phyloP scores from a whole-genome alignment of 2,888 invertebrate species.

The Drosophila greeni region DNA sequence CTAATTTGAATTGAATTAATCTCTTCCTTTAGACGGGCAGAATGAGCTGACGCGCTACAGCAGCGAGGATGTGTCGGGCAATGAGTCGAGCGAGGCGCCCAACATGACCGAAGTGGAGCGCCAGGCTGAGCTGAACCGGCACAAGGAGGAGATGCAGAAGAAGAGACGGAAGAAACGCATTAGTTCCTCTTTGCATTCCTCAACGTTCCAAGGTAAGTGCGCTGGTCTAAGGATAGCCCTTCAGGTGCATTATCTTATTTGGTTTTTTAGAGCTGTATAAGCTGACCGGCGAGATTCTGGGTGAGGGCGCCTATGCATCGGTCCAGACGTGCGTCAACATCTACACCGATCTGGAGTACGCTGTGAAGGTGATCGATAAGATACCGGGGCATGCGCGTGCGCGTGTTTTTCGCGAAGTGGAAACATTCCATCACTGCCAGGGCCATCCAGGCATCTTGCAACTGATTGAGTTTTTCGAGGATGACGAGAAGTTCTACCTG shows the following conservation, averaged over 20 bases:
- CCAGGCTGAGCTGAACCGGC: slow-evolving; percentile 83
- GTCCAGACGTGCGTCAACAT: slow-evolving; percentile 96
- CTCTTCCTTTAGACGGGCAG: too few species aligned
- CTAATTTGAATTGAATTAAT: too few species aligned
- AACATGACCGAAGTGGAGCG: slow-evolving; percentile 79
- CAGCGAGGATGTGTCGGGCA: slow-evolving; percentile 79
- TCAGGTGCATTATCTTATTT: too few species aligned
- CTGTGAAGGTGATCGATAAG: slow-evolving; percentile 98
- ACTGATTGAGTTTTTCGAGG: slow-evolving; percentile 97
- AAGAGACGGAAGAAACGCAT: slow-evolving; percentile 93
- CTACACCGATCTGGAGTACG: slow-evolving; percentile 95
- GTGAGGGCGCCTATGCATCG: slow-evolving; percentile 97
- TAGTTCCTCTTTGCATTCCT: slow-evolving; percentile 91
- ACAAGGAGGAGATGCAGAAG: slow-evolving; percentile 93
- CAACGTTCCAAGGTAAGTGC: slow-evolving; percentile 90
- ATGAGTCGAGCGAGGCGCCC: slow-evolving; percentile 78
- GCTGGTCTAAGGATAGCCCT: neutral
- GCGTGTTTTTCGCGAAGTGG: slow-evolving; percentile 97
- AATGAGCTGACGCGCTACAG: slow-evolving; percentile 78
- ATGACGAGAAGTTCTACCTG: slow-evolving; percentile 97
- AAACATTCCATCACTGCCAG: slow-evolving; percentile 98
- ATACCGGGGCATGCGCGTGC: slow-evolving; percentile 95
- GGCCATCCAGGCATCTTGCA: slow-evolving; percentile 98
- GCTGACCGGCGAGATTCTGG: slow-evolving; percentile 95
- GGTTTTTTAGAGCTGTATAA: slow-evolving; percentile 92